Base-by-base conservation (phyloP, 2,113 vertebrate genomes). In the Plecotus auritus region DNA sequence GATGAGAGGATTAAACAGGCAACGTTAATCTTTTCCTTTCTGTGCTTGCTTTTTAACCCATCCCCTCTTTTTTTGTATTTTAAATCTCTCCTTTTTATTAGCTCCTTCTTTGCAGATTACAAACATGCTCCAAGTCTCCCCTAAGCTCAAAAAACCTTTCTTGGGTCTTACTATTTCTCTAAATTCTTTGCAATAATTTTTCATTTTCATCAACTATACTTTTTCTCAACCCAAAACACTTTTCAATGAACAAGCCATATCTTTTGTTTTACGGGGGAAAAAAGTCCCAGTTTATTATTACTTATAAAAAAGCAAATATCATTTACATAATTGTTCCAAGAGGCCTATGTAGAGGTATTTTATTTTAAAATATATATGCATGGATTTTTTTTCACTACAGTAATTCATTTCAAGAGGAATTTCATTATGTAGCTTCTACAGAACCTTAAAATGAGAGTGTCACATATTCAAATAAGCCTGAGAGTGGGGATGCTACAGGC, bases 321-420 rank as follows among this genome's bases (percentile, higher is more conserved):
- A 95, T 95, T 86, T 37, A 49, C 93, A 4, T 81, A 56, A 77
- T 92, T 87, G 81, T 45, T 64, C 74, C 77, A 93, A 83, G 69
- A 94, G 70, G 42, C 42, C 42, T 18, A n/a, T 40, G n/a, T 3
- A 92, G 16, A 86, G n/a, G n/a, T 12, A 93, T 80, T 95, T 85
- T 85, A 93, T 69, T 93, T 97, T 54, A 76, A 83, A 88, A 94
- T 83, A 78, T 28, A 35, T 28, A 91, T 42, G 56, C 13, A 35
- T 90, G 70, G 37, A 73, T 30, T 89, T 93, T 88, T n/a, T 83
- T 69, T 7, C 69, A 92, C 54, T 3, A 70, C 32, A 83, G 83
- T 66, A 94, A 0, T 61, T 94, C 97, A 96, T 95, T 96, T 96
- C 90, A 78, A 83, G 56, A 96, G 93, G 85, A 88, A 98, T 98